phyloP scores from a whole-genome alignment of 2,888 invertebrate species.

The Phaonia tiefii region DNA sequence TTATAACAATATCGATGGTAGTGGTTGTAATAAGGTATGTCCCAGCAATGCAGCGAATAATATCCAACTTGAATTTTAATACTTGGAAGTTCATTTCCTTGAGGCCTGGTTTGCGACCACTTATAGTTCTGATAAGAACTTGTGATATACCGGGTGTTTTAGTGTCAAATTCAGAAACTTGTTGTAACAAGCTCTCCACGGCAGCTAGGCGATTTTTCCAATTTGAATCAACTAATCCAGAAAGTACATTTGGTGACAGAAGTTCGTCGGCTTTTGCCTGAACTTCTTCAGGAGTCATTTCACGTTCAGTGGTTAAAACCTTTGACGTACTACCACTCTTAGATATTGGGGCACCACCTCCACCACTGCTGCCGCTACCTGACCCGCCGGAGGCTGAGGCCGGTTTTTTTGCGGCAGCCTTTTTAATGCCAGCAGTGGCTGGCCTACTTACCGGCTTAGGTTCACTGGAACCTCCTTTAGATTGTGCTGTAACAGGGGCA shows the following conservation, averaged over 20 bases:
- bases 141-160: slow-evolving; percentile 86
- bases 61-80: slow-evolving; percentile 89
- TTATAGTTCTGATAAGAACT: slow-evolving; percentile 86
- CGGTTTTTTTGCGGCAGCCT: slow-evolving; percentile 65
- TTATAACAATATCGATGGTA: slow-evolving; percentile 87
- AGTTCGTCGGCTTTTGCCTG: slow-evolving; percentile 87
- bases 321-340: slow-evolving; percentile 77
- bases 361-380: slow-evolving; percentile 40
- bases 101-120: slow-evolving; percentile 91
- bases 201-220: slow-evolving; percentile 92
- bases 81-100: slow-evolving; percentile 96
- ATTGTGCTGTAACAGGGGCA: slow-evolving; percentile 74
- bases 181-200: slow-evolving; percentile 86
- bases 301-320: slow-evolving; percentile 82
- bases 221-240: slow-evolving; percentile 88
- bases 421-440: slow-evolving; percentile 73
- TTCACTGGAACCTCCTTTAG: slow-evolving; percentile 76
- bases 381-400: slow-evolving; percentile 32
- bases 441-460: slow-evolving; percentile 77
- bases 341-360: slow-evolving; percentile 68
- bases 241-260: slow-evolving; percentile 84
- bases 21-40: slow-evolving; percentile 87
- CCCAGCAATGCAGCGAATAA: slow-evolving; percentile 89
- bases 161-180: slow-evolving; percentile 84
- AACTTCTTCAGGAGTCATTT: slow-evolving; percentile 89